Base-by-base conservation (phyloP, 2,888 invertebrate genomes). In the Agriopis leucophaearia region DNA sequence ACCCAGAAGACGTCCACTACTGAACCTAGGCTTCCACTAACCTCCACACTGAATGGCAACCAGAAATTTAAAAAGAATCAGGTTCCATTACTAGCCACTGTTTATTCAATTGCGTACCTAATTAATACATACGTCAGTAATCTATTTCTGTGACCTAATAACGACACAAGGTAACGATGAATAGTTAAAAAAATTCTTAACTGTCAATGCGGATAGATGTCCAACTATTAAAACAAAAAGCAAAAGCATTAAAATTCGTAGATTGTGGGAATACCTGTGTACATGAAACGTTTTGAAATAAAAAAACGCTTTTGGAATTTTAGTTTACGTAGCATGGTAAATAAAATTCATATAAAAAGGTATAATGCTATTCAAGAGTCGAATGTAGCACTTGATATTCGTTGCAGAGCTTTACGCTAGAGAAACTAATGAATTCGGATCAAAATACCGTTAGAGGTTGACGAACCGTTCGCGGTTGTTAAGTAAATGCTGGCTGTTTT, bases 391-490 rank as follows among this genome's bases (percentile, higher is more conserved):
- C 66, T 73, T 72, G 55, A 67, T 74, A 74, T 70, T 68, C 71
- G 72, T 61, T 61, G 67, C 66, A 60, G 63, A 73, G 67, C 71
- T 75, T 71, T 63, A 74, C 75, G 74, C 69, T 73, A 74, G 74
- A 75, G 78, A 79, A 79, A 81, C 80, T 77, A 83, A 84, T 81
- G 81, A 85, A 90, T 88, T 87, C 84, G 83, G 88, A 84, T 87
- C 86, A 82, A 78, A 86, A 81, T 85, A 87, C 91, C 91, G 92
- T 91, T 91, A 91, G 81, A 87, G 89, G 87, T 90, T 85, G 83
- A 83, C 78, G 89, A 82, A 84, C 90, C 78, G 75, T 81, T 82
- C 77, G 78, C 81, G 81, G 80, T 84, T 80, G 80, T 81, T 79
- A 81, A 80, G 74, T 81, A 79, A 84, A 83, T 78, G 77, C 75